Base-by-base conservation (phyloP, 2,797 vertebrate species). In the Neopelma chrysocephalum region DNA sequence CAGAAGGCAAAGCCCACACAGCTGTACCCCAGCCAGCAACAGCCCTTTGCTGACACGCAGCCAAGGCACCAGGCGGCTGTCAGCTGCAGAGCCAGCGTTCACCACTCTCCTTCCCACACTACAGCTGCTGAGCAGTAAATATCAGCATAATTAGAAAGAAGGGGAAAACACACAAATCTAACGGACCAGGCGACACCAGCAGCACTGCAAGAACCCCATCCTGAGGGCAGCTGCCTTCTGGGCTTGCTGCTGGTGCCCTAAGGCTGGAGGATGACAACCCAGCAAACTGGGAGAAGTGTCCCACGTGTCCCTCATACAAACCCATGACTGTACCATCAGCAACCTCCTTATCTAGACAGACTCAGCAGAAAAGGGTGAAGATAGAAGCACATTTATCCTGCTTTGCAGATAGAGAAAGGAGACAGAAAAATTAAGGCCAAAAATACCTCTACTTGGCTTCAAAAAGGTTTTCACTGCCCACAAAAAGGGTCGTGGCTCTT, bases 91-190 rank as follows among this genome's bases (percentile, higher is more conserved):
- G 92, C 60, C 5, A 17, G 26, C 1, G 2, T 64, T 92, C 80
- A 47, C 56, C 75, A 23, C 75, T 68, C 42, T 57, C 89, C 80
- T 75, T 43, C 84, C 84, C 89, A 94, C 89, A 81, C 91, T 87
- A 69, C 87, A 96, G 94, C 91, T 96, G 93, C 43, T 27, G 82
- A 88, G 91, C 50, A 91, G 62, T 56, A 93, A 96, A 89, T 90
- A 94, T 42, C 80, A 91, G 87, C 70, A 62, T 73, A 60, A 94
- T 90, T 73, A 94, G 54, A 56, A 84, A 72, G 58, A 65, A 83
- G 51, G 22, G 51, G 73, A 82, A 93, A 95, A 91, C 89, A 94
- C 81, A 92, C 80, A 89, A 87, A 82, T 72, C 61, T 21, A 60
- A 76, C 34, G 0, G 0, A 88, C 25, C 54, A 21, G 75, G 91